phyloP scores from a whole-genome alignment of 2,797 vertebrate species.

The Darevskia mixta region DNA sequence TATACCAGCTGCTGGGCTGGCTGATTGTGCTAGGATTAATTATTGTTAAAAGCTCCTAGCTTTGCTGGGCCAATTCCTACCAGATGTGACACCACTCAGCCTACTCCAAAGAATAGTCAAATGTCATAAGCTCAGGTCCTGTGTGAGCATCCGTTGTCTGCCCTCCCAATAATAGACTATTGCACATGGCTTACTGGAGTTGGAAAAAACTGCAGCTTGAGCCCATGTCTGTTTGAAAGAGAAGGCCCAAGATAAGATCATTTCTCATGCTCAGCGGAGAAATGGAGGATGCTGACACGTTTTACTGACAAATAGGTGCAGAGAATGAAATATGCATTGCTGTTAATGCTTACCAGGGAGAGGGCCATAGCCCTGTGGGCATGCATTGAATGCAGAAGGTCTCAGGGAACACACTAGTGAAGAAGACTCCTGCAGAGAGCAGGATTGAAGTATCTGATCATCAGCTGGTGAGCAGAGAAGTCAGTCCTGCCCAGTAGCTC shows the following conservation, averaged over 20 bases:
- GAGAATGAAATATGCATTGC: background rate
- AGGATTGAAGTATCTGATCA: too few species aligned
- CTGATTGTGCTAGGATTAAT: constrained; percentile 20
- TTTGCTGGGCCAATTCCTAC: constrained; percentile 5
- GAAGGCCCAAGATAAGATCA: background rate
- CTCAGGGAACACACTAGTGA: too few species aligned
- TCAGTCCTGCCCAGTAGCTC: background rate
- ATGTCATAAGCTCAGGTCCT: background rate
- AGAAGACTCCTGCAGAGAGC: too few species aligned
- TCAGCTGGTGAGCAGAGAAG: too few species aligned
- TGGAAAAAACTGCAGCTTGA: constrained; percentile 44
- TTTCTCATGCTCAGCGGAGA: constrained; percentile 7
- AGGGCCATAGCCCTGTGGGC: too few species aligned
- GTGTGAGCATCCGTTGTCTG: constrained; percentile 19
- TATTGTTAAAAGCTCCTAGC: constrained; percentile 33
- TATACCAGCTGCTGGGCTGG: constrained; percentile 35
- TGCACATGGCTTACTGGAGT: background rate
- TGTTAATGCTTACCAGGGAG: background rate
- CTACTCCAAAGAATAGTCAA: constrained; percentile 20
- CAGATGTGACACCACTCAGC: background rate
- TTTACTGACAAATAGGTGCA: constrained; percentile 50
- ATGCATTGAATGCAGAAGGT: background rate
- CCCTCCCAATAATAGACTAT: constrained; percentile 16
- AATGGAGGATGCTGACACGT: constrained; percentile 37
- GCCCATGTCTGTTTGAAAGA: constrained; percentile 26